Percentiles rank a stretch among this genome's conserved stretches.
These are phyloP conservation scores for Chesias legatella DNA, from an alignment of 2,888 invertebrate species.

Conservation along the genomic window DNA sequence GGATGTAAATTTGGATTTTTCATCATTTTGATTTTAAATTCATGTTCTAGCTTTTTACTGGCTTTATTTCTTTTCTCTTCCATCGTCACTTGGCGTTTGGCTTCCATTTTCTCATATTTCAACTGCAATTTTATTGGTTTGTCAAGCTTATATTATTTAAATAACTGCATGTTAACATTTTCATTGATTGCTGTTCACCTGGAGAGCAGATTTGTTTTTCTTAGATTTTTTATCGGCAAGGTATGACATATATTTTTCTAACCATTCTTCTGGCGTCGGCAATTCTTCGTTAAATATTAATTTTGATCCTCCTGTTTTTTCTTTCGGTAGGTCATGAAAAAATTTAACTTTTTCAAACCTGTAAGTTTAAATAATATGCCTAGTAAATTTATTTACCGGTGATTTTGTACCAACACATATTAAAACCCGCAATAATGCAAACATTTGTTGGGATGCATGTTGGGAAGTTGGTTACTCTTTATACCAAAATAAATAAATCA, in stretches of 20 bases:
- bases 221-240: constrained; percentile 40
- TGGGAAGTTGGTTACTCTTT: too few species aligned
- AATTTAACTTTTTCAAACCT: constrained; percentile 54
- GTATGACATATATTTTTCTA: constrained; percentile 45
- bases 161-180: constrained; percentile 1
- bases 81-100: constrained; percentile 37
- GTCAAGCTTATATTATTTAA: neutral
- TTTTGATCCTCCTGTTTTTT: constrained; percentile 42
- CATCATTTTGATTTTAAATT: constrained; percentile 52
- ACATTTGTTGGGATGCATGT: too few species aligned
- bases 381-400: too few species aligned
- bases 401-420: too few species aligned
- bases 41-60: constrained; percentile 43
- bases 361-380: constrained; percentile 6
- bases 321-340: constrained; percentile 55
- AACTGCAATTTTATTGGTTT: constrained; percentile 29
- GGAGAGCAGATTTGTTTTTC: constrained; percentile 41
- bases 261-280: constrained; percentile 52
- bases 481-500: too few species aligned
- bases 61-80: constrained; percentile 41
- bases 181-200: constrained; percentile 27
- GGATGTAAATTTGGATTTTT: constrained; percentile 61
- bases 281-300: constrained; percentile 51
- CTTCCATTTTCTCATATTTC: constrained; percentile 43
- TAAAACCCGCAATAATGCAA: too few species aligned